Conservation (phyloP, 2,797 vertebrate genomes). For the Dromococcyx pavoninus region DNA sequence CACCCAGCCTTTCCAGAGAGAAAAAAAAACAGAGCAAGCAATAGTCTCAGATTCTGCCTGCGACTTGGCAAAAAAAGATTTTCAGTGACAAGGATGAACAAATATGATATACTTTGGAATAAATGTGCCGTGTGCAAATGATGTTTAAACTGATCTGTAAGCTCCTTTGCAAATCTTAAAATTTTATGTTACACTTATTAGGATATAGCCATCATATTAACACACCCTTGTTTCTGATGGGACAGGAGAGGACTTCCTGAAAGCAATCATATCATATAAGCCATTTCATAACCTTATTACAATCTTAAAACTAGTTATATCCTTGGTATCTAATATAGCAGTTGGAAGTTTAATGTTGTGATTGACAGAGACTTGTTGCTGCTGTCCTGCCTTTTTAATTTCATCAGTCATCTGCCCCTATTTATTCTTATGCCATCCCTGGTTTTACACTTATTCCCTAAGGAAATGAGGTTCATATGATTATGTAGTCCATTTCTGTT, state of each 20-base stretch:
- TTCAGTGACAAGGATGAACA: background rate
- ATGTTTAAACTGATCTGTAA: background rate
- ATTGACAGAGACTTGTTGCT: conserved; percentile 17
- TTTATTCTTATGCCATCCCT: background rate
- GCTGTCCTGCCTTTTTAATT: conserved; percentile 13
- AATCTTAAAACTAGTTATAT: conserved; percentile 25
- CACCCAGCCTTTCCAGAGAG: background rate
- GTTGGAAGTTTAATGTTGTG: conserved; percentile 19
- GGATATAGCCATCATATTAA: background rate
- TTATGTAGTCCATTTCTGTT: background rate
- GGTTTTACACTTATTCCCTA: background rate
- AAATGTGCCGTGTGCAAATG: background rate
- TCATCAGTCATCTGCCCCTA: background rate
- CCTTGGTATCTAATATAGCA: background rate
- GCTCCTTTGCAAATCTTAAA: background rate
- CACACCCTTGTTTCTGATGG: background rate
- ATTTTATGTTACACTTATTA: background rate
- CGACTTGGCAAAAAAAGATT: background rate
- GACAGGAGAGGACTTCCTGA: background rate
- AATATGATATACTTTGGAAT: background rate
- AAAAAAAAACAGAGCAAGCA: background rate
- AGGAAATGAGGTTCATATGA: background rate
- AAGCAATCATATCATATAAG: background rate
- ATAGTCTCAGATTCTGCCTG: background rate
- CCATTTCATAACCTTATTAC: conserved; percentile 18